Evolutionary conservation across 2,113 vertebrate species (phyloP), one percentile per base, ranked within the genome.

Genomic region (Epinephelus cyanopodus): DNA sequence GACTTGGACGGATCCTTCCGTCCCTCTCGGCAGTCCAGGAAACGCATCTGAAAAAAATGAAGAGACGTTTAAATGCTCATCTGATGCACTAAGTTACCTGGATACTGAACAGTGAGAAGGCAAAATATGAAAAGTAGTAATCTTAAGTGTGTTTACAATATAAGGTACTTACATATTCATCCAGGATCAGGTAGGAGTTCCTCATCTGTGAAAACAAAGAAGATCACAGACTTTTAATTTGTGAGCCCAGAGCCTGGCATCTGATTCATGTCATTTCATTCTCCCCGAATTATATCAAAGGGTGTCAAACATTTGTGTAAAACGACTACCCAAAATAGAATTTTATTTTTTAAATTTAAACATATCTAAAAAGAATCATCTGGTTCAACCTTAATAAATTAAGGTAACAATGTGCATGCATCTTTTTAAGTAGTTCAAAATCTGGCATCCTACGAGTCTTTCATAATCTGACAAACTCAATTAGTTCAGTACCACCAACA

Each of bases 171-270:
- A 99, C 98, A 14, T 98, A 99, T 96, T 99, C 98, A 95, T 99
- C 98, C 92, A 99, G 94, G 92, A 99, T 97, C 67, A 99, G 95
- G 82, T 99, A 99, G 25, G 98, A 99, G 87, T 99, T 97, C 89
- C 96, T 97, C 98, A 99, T 99, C 98, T 99, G 94, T 74, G 90
- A 94, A 78, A 69, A 67, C 14, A 72, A 25, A 67, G 87, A 89
- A 73, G 42, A 72, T 0, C 2, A 72, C 27, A 79, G 11, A 39
- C 15, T 19, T 42, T 48, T 0, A 75, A 15, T 54, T 37, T 39
- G 29, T 14, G 2, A 18, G 4, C 60, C 5, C 7, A 1, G 1
- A 11, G 3, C 15, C 27, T 48, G 23, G 2, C 61, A 67, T 66
- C 48, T 53, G 8, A 57, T 61, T 63, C 2, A 2, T 1, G 50